Base-by-base conservation (phyloP, 2,888 invertebrate species). In the Chromoteleia sp. region DNA sequence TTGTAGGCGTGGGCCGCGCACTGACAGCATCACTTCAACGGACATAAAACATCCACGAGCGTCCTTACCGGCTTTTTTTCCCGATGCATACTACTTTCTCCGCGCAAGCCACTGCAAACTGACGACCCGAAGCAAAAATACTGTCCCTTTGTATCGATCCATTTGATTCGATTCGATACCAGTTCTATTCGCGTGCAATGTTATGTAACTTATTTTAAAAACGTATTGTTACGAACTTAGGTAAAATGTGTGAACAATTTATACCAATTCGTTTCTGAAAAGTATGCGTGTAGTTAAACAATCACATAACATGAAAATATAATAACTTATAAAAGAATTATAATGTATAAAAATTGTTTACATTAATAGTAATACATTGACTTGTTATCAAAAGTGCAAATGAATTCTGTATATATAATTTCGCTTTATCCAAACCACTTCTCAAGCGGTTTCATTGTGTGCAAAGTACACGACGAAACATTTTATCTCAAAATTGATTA, bases 71-170 rank as follows among this genome's bases (percentile, higher is more conserved):
- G 39, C 65, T 70, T 67, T 70, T 77, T 75, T 56, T 61, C 74
- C 43, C 17, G 30, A 52, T 65, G 59, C 70, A 67, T 54, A 54
- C 71, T 65, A 77, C 81, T 82, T 82, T 82, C 82, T 78, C 82
- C 70, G 14, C 30, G 4, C 41, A 19, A 14, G 19, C 21, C 17
- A 4, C 14, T 25, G 12, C 50, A 56, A 41, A 68, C 30, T 59
- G 29, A 17, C 45, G 61, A 43, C 8, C 15, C 33, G n/a, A 41
- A 58, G 58, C 15, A 59, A 70, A 70, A 70, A 25, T 70, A 45
- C 29, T 43, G 58, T 70, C 68, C 30, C 33, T 70, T 59, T 70
- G 50, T 70, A 50, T 50, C 25, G 36, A 25, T n/a, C n/a, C 7
- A 2, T 56, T 19, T 10, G 25, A 10, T 52, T 56, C 30, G 21